Conservation (phyloP, 1,140 invertebrate genomes). For the Holcopasites calliopsidis region DNA sequence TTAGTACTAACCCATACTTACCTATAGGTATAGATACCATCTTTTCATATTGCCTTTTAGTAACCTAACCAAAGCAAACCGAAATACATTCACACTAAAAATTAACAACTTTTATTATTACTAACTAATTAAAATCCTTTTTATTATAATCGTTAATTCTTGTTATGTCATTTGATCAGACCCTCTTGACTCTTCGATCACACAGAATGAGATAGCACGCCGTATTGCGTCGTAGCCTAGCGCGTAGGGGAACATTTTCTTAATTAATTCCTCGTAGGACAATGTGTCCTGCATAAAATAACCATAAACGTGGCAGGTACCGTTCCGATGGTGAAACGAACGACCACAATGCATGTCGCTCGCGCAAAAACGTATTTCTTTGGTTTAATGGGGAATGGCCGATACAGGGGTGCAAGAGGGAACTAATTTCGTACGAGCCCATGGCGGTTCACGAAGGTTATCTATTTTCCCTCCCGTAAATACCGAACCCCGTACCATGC, state of each 20-base stretch:
- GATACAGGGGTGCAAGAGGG: conserved; percentile 2
- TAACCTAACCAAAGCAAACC: too few species aligned
- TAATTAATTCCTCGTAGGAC: not conserved
- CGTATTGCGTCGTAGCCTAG: not conserved
- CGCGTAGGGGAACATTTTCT: not conserved
- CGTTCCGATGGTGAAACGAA: not conserved
- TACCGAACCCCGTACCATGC: conserved; percentile 43
- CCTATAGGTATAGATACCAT: too few species aligned
- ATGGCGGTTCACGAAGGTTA: conserved; percentile 44
- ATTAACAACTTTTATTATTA: too few species aligned
- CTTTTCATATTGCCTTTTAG: too few species aligned
- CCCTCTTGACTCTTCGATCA: too few species aligned
- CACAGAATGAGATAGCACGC: too few species aligned
- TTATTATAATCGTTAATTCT: too few species aligned
- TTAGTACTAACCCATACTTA: too few species aligned
- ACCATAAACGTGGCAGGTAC: not conserved
- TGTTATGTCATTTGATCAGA: too few species aligned
- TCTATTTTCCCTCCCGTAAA: conserved; percentile 53
- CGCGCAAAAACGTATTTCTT: conserved; percentile 28
- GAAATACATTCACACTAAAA: too few species aligned
- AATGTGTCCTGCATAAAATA: not conserved
- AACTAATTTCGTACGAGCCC: conserved; percentile 44
- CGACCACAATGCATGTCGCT: conserved; percentile 6
- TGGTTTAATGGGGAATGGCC: conserved; percentile 21
- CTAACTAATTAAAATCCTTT: too few species aligned